These are phyloP conservation scores for Mantis religiosa DNA, from an alignment of 2,888 invertebrate genomes.

Conservation along the genomic window DNA sequence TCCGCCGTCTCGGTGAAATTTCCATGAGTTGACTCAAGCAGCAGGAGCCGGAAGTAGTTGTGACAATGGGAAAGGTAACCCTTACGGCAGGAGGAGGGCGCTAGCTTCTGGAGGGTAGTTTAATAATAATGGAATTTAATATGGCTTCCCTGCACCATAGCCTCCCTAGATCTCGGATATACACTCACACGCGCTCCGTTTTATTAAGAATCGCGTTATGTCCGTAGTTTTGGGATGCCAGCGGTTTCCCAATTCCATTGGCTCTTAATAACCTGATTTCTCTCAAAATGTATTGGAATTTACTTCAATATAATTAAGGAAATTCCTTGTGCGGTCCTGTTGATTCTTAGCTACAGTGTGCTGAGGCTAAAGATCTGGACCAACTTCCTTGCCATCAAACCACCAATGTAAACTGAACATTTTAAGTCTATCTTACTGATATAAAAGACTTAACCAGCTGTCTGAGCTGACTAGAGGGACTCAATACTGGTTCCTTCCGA, in stretches of 20 bases:
- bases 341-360: too few species aligned
- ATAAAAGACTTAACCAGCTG: too few species aligned
- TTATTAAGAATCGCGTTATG: background rate
- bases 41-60: background rate
- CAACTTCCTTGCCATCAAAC: too few species aligned
- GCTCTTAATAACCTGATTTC: background rate
- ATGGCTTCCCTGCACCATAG: background rate
- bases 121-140: conserved; percentile 11
- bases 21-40: background rate
- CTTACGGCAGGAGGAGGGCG: background rate
- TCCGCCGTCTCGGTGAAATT: background rate
- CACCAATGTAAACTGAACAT: too few species aligned
- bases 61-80: background rate
- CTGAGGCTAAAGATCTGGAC: too few species aligned
- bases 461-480: too few species aligned
- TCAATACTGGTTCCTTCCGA: too few species aligned
- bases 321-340: too few species aligned
- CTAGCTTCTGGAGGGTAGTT: background rate
- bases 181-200: background rate
- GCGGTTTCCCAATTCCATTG: background rate
- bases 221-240: background rate
- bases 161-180: too few species aligned
- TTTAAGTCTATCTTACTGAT: too few species aligned
- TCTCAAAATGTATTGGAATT: background rate
- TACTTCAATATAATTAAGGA: too few species aligned